Evolutionary conservation across 2,888 invertebrate species (phyloP).

Genomic region (Ditylenchus weischeri): DNA sequence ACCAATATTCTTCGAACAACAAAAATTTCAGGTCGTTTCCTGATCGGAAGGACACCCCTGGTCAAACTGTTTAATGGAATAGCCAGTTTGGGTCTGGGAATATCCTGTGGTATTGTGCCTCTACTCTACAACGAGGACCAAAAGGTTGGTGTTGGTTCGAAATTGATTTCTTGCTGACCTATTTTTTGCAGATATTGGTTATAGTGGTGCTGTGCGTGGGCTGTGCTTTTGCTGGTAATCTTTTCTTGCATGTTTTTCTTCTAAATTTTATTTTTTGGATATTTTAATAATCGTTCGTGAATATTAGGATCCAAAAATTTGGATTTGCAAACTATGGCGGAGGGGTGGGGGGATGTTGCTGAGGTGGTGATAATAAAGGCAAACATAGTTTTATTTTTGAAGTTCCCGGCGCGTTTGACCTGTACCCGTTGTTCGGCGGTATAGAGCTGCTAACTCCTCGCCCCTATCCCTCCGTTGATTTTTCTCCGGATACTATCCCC

Average conservation of each 20-base stretch:
- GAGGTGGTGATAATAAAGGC: no score
- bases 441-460: no score
- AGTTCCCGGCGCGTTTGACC: no score
- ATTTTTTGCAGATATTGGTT: slow-evolving; percentile 23
- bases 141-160: not conserved
- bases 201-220: slow-evolving; percentile 51
- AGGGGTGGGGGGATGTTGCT: no score
- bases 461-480: no score
- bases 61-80: slow-evolving; percentile 44
- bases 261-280: not conserved
- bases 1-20: not conserved
- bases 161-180: no score
- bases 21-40: slow-evolving; percentile 24
- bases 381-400: no score
- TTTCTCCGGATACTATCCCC: no score
- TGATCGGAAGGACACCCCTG: slow-evolving; percentile 31
- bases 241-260: slow-evolving; percentile 18
- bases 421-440: no score
- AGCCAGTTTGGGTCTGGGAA: slow-evolving; percentile 52
- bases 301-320: not conserved
- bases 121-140: slow-evolving; percentile 35
- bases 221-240: slow-evolving; percentile 53
- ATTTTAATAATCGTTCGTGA: not conserved
- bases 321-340: no score
- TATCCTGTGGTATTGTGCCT: slow-evolving; percentile 52